Evolutionary conservation across 2,113 vertebrate species (phyloP).

Genomic region (Herpetotheres cachinnans): DNA sequence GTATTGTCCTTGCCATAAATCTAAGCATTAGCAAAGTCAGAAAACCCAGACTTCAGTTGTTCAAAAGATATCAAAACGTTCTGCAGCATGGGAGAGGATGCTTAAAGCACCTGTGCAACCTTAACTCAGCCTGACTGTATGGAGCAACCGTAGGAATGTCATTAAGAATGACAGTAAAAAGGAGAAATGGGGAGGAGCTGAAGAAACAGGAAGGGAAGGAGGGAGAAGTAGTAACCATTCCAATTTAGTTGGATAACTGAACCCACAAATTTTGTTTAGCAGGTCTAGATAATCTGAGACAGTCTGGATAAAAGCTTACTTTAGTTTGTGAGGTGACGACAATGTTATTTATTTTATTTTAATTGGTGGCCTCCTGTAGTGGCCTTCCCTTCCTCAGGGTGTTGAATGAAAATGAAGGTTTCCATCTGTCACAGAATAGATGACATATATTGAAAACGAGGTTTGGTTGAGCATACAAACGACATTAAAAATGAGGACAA

Average conservation of each 20-base stretch:
- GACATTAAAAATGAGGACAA: neutral
- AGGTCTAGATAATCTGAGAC: neutral
- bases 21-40: neutral
- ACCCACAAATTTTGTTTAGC: neutral
- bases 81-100: too few relatives aligned
- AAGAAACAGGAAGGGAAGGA: neutral
- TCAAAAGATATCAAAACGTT: neutral
- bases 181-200: neutral
- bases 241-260: neutral
- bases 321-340: neutral
- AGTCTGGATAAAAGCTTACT: neutral
- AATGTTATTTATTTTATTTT: neutral
- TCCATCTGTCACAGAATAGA: neutral
- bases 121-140: neutral
- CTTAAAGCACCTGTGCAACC: neutral
- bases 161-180: neutral
- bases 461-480: neutral
- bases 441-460: neutral
- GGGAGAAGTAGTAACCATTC: neutral
- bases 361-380: neutral
- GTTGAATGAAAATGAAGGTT: conserved; percentile 13
- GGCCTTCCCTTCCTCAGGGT: neutral
- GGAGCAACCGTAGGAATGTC: neutral
- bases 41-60: neutral
- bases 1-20: neutral